Conservation (phyloP, 2,113 vertebrate genomes). For the Gymnorhina tibicen region DNA sequence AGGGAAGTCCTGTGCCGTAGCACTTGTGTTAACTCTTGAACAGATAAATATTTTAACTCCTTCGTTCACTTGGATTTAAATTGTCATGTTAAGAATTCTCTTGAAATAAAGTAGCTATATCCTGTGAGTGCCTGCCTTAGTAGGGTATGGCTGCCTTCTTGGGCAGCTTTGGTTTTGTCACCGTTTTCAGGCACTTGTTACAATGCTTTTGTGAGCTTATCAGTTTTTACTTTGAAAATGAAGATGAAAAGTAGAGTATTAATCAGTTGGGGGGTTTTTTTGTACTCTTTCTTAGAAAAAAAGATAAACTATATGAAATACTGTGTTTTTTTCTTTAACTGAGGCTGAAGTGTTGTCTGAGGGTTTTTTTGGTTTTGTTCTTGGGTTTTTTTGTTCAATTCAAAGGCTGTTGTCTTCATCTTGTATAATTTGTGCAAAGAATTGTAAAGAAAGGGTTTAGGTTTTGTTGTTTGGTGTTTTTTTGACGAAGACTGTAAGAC, state of each 20-base stretch:
- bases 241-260: background rate
- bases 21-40: background rate
- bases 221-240: background rate
- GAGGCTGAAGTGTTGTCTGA: background rate
- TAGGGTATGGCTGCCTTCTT: background rate
- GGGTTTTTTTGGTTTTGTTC: background rate
- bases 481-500: background rate
- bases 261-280: fast-evolving
- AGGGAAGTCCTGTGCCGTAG: background rate
- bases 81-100: background rate
- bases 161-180: background rate
- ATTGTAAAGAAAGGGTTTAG: background rate
- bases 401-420: background rate
- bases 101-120: background rate
- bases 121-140: background rate
- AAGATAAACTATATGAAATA: background rate
- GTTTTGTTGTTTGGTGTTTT: background rate
- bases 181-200: background rate
- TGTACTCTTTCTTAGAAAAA: background rate
- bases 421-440: background rate
- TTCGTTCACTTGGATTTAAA: background rate
- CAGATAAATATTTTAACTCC: background rate
- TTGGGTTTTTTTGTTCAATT: background rate
- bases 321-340: background rate
- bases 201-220: background rate